A percentile compares a stretch with the other conserved stretches of the same genome.
Evolutionary conservation across 2,888 invertebrate genomes (phyloP).

Genomic region (Crocallis elinguaria): DNA sequence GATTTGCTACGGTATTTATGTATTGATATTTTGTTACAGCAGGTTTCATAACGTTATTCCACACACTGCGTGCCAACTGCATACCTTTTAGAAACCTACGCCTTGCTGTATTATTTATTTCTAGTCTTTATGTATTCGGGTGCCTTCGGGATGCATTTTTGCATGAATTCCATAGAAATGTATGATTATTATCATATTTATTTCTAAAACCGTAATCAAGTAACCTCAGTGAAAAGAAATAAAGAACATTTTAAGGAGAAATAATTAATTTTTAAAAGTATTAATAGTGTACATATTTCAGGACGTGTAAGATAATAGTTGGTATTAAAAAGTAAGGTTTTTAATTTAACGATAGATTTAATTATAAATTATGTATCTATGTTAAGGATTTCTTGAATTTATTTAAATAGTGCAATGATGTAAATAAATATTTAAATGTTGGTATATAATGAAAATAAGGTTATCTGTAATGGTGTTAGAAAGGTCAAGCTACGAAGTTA

Average conservation of each 20-base stretch:
- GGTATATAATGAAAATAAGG: neutral
- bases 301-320: slow-evolving; percentile 36
- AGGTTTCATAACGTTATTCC: neutral
- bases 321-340: slow-evolving; percentile 1
- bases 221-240: slow-evolving; percentile 5
- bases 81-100: neutral
- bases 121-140: too few relatives aligned
- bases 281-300: slow-evolving; percentile 37
- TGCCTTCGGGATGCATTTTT: too few relatives aligned
- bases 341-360: slow-evolving; percentile 4
- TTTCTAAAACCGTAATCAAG: neutral
- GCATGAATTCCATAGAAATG: slow-evolving; percentile 14
- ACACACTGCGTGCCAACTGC: neutral
- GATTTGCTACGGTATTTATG: too few relatives aligned
- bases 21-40: neutral
- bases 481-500: too few relatives aligned
- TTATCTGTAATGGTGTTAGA: neutral
- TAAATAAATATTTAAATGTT: slow-evolving; percentile 34
- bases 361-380: neutral
- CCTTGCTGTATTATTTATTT: slow-evolving; percentile 20
- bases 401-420: slow-evolving; percentile 41
- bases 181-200: neutral
- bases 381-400: slow-evolving; percentile 12
- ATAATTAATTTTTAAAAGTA: slow-evolving; percentile 27
- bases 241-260: neutral